Evolutionary conservation across 1,140 invertebrate species (phyloP).

Genomic region (Ceratina japonica): DNA sequence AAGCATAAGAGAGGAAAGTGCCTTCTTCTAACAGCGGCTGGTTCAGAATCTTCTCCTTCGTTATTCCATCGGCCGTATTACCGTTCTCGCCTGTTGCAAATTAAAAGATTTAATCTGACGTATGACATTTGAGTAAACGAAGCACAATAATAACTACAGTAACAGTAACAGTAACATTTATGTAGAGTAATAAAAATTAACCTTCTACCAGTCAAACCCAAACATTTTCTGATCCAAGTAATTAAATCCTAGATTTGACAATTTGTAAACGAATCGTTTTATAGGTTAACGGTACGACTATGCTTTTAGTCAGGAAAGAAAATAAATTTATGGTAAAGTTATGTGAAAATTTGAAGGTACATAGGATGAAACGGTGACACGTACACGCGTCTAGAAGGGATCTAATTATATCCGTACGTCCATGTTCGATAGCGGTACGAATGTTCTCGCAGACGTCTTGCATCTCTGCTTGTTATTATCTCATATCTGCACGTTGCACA

Average conservation of each 20-base stretch:
- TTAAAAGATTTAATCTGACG: too few relatives aligned
- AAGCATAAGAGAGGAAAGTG: slow-evolving; percentile 83
- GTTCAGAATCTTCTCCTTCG: slow-evolving; percentile 80
- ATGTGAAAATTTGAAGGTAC: slow-evolving; percentile 22
- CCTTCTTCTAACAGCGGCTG: slow-evolving; percentile 80
- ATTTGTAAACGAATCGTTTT: too few relatives aligned
- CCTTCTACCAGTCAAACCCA: too few relatives aligned
- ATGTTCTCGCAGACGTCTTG: slow-evolving; percentile 80
- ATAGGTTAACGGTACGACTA: too few relatives aligned
- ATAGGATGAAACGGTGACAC: slow-evolving; percentile 59
- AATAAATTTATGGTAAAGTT: neutral
- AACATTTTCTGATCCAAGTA: too few relatives aligned
- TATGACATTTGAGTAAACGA: too few relatives aligned
- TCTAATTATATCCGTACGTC: slow-evolving; percentile 83
- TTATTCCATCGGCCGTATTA: slow-evolving; percentile 69
- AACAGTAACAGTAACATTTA: too few relatives aligned
- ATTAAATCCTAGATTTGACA: too few relatives aligned
- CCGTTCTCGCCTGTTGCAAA: slow-evolving; percentile 68
- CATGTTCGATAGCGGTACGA: slow-evolving; percentile 81
- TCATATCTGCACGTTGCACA: slow-evolving; percentile 33
- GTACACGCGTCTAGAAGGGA: slow-evolving; percentile 82
- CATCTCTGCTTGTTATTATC: slow-evolving; percentile 65
- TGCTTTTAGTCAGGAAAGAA: neutral
- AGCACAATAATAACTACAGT: too few relatives aligned
- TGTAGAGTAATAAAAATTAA: too few relatives aligned